Evolutionary conservation across 2,888 invertebrate species (phyloP), one percentile per base, ranked within the genome.

Genomic region (Buathra laborator): DNA sequence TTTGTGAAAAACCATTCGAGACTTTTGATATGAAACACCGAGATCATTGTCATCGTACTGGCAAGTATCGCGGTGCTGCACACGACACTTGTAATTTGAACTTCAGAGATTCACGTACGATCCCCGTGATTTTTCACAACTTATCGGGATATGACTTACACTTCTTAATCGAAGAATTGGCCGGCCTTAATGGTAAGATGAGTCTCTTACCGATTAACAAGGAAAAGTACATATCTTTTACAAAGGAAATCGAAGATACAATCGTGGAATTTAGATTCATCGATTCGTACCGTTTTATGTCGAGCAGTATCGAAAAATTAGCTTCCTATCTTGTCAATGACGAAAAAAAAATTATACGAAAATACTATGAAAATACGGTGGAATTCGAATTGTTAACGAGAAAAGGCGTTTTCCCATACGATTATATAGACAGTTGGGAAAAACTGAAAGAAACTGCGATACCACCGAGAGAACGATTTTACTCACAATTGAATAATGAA

Each of bases 211-310:
- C 92, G 0, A 71, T 88, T 29, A 91, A 89, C 66, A 91, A 90
- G 68, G 92, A 93, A 86, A 87, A 89, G 81, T 92, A 90, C 71
- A 89, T 91, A 51, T 90, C 90, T 6, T 91, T 92, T 81, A 89
- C 87, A 2, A 90, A 88, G 59, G 72, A 76, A 66, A 70, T 88
- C 51, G 68, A 83, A 37, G 75, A 46, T 37, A 70, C 77, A 16
- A 72, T 81, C 3, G 86, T 87, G 32, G 67, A 85, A 32, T 83
- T 87, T 53, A 53, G 88, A 43, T 89, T 89, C 72, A 68, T 92
- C 29, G 91, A 92, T 81, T 91, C 90, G n/a, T 89, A 87, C 74
- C 76, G 89, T 46, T 92, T 91, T 83, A 88, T 92, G 89, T n/a
- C 87, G 14, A 74, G 87, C 16, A 86, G 87, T 74, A 75, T 91